Base-by-base conservation (phyloP, 2,113 vertebrate genomes). In the Albula glossodonta region DNA sequence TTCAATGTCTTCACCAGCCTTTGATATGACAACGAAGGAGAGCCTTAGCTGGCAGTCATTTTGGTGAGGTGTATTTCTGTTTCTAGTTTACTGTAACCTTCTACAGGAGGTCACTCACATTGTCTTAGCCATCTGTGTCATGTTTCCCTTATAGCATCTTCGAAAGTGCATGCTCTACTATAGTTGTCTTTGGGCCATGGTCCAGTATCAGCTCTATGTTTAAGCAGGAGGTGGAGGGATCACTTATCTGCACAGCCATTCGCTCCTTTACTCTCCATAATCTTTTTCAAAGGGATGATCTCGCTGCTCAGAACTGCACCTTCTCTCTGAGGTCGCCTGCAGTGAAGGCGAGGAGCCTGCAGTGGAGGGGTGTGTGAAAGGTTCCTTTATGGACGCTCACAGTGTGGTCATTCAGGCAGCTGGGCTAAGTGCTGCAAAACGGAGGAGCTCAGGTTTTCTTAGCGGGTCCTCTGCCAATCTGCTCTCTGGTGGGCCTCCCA, bases 141-240 rank as follows among this genome's bases (percentile, higher is more conserved):
- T 56, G 53, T 70, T 13, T 70, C 22, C 63, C n/a, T 5, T n/a
- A 22, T 19, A n/a, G 63, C 63, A n/a, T n/a, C 63, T 41, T 41
- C 31, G 6, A 6, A 11, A 74, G 8, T 10, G 70, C 70, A 31
- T 9, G 70, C 25, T 74, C 70, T 31, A 31, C 70, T 10, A 31
- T 10, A 8, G 48, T 15, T 9, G 41, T 17, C 11, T 49, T 50
- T 57, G 53, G 86, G 88, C 82, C 80, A 83, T 78, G 86, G 83
- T 70, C 88, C 80, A 86, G 10, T 85, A 86, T 89, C 87, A 80
- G 90, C 83, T n/a, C 84, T 83, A 85, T 86, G 82, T 83, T 89
- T 89, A 80, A 88, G 84, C 83, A 60, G 53, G 86, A 90, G 85
- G 87, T 89, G 85, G 88, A 91, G 89, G 90, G 88, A 90, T 90